Percentiles rank a stretch among this genome's conserved stretches.
Evolutionary conservation across 2,888 invertebrate genomes (phyloP).

Genomic region (Diaperis boleti): DNA sequence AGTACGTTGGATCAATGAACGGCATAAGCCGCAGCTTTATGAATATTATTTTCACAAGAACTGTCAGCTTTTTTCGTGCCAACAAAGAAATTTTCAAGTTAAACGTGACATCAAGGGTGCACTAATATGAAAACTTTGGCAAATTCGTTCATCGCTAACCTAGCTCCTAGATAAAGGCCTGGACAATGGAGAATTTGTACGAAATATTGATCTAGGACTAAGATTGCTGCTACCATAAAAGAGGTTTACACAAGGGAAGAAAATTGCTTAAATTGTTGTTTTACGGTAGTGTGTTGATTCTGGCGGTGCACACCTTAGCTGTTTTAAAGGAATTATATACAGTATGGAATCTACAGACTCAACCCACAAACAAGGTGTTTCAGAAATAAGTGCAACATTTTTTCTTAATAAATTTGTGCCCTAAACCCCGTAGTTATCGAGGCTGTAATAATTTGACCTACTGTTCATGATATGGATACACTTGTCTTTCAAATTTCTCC

Average conservation of each 20-base stretch:
- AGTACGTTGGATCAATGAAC: background rate
- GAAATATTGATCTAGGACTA: slow-evolving; percentile 37
- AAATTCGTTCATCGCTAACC: slow-evolving; percentile 32
- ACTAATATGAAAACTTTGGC: slow-evolving; percentile 40
- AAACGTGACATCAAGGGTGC: slow-evolving; percentile 25
- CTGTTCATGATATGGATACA: too few species aligned
- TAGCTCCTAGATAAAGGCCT: slow-evolving; percentile 13
- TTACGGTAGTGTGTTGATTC: background rate
- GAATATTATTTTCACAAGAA: slow-evolving; percentile 8
- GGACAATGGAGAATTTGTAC: slow-evolving; percentile 34
- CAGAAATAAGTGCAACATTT: too few species aligned
- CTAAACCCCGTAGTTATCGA: too few species aligned
- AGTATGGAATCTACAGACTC: too few species aligned
- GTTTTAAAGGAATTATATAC: too few species aligned
- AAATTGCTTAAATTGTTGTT: slow-evolving; percentile 13
- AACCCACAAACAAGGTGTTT: too few species aligned
- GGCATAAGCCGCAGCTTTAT: background rate
- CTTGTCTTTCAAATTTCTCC: too few species aligned
- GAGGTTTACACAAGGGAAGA: slow-evolving; percentile 31
- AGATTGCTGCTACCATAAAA: slow-evolving; percentile 27
- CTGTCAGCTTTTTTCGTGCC: slow-evolving; percentile 13
- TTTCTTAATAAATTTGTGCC: too few species aligned
- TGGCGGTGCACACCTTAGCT: background rate
- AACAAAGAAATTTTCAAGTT: slow-evolving; percentile 21
- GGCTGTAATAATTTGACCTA: too few species aligned